Percentiles rank a stretch among this genome's conserved stretches.
Evolutionary conservation across 2,888 invertebrate species (phyloP).

Genomic region (Mantis religiosa): DNA sequence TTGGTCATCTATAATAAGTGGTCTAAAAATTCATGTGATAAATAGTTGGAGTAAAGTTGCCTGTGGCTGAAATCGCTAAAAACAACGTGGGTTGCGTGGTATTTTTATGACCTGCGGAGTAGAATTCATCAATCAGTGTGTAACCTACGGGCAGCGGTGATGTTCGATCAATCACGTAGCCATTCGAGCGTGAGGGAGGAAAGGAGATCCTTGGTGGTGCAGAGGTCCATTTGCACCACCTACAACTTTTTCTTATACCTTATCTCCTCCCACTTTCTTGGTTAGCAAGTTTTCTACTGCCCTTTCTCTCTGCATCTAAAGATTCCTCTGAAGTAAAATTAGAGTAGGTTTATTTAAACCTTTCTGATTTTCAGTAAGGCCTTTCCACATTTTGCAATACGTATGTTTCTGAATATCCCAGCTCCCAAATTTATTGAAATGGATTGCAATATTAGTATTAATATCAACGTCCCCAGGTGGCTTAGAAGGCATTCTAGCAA

Average conservation of each 20-base stretch:
- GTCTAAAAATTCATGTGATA: background rate
- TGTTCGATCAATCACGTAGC: background rate
- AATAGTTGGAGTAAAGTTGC: background rate
- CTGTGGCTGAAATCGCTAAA: background rate
- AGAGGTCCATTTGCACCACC: background rate
- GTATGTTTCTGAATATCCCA: too few species aligned
- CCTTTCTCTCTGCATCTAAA: too few species aligned
- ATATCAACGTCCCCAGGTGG: too few species aligned
- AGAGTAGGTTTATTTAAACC: too few species aligned
- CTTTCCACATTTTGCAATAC: too few species aligned
- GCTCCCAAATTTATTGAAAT: too few species aligned
- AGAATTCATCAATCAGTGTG: background rate
- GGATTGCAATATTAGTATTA: too few species aligned
- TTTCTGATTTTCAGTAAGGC: too few species aligned
- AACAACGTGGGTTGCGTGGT: background rate
- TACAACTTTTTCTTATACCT: background rate
- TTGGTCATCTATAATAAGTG: too few species aligned
- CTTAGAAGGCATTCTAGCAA: too few species aligned
- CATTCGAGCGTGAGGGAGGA: background rate
- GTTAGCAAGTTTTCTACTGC: too few species aligned
- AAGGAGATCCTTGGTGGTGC: background rate
- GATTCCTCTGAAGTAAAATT: too few species aligned
- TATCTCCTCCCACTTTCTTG: background rate
- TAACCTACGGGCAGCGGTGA: background rate
- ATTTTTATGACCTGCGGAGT: background rate